These are phyloP conservation scores for Lycaon pictus DNA, from an alignment of 2,113 vertebrate genomes.

Conservation along the genomic window DNA sequence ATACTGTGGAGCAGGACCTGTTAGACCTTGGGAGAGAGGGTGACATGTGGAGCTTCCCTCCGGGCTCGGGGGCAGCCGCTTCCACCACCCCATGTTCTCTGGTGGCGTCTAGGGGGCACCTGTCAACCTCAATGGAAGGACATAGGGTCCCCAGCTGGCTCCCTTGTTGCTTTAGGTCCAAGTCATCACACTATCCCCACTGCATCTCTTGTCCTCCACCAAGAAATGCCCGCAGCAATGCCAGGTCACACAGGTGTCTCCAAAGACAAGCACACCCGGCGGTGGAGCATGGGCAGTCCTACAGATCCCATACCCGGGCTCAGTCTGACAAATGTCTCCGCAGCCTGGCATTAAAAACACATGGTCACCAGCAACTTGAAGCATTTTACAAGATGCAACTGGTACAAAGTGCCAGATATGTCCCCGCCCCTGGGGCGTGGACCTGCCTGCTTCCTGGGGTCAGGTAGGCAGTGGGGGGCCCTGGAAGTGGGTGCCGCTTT, in stretches of 20 bases:
- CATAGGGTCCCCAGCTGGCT: not conserved
- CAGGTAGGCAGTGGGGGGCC: not conserved
- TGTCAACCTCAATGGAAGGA: not conserved
- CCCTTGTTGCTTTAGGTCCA: accelerated
- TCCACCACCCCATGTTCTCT: not conserved
- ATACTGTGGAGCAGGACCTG: not conserved
- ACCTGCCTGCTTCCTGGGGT: accelerated
- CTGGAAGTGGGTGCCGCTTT: not conserved
- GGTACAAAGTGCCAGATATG: accelerated
- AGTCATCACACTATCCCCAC: not conserved
- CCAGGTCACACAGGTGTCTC: not conserved
- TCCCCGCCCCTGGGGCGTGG: accelerated
- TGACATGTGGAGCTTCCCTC: accelerated
- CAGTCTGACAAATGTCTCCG: accelerated
- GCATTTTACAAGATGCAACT: not conserved
- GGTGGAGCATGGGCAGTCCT: not conserved
- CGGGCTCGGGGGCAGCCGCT: accelerated
- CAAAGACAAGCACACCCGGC: not conserved
- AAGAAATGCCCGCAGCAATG: not conserved
- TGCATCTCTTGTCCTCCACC: not conserved
- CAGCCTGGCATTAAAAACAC: not conserved
- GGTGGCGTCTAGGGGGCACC: not conserved
- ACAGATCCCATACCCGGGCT: accelerated
- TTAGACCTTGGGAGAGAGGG: not conserved
- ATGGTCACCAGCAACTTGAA: not conserved